Base-by-base conservation (phyloP, 2,888 invertebrate species). In the Aporophyla lueneburgensis region DNA sequence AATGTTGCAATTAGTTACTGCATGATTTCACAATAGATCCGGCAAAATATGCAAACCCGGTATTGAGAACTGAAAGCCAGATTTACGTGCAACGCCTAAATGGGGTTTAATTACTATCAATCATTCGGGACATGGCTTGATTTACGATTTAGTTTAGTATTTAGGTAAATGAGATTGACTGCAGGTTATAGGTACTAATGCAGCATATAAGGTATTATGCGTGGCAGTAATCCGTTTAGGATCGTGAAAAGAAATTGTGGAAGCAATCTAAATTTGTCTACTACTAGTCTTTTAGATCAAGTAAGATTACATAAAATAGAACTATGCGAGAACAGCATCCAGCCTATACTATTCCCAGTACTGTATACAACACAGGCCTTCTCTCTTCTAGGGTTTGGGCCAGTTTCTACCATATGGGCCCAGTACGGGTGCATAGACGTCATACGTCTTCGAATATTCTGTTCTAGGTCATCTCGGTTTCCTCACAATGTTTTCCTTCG, bases 51-150 rank as follows among this genome's bases (percentile, higher is more conserved):
- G 73, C 78, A 59, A 76, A 65, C 53, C 33, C 58, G 62, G 24
- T 65, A 49, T 21, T 63, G 53, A 66, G 72, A 72, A 76, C 76
- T 81, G 74, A 81, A 84, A 81, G 67, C 66, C 66, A 78, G 80
- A 82, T 85, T 87, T 81, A 83, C 76, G 83, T 79, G 73, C 72
- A 21, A 78, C 58, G 68, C 81, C 74, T 79, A 83, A 89, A 87
- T 90, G 77, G 86, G 86, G 76, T 86, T 88, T 87, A 89, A 90
- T 89, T 90, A 88, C 77, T 83, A 79, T 86, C 82, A 80, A 80
- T 83, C 85, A 85, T 75, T 79, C 54, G 65, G 66, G 70, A 73
- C 40, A 51, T 62, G 46, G 67, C 67, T 76, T 78, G 75, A 85
- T 86, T 80, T 49, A 77, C 40, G 43, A 69, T 79, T 79, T 59